Percentiles rank a stretch among this genome's conserved stretches.
Evolutionary conservation across 2,797 vertebrate species (phyloP).

Genomic region (Myripristis murdjan): DNA sequence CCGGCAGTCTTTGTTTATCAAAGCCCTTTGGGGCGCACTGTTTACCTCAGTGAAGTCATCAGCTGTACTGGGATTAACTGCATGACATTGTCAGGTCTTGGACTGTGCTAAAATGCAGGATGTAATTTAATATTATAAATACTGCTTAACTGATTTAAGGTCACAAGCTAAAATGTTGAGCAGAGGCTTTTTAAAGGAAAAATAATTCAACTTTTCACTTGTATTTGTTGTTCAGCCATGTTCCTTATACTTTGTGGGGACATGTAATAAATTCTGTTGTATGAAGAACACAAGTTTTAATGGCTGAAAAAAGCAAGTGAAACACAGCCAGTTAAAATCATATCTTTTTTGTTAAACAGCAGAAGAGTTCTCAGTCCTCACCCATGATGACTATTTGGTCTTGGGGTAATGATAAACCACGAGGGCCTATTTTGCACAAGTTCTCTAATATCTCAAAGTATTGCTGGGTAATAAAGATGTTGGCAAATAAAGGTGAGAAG

Average conservation of each 20-base stretch:
- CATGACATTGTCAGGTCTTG: not conserved
- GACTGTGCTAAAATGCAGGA: constrained; percentile 5
- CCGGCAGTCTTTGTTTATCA: constrained; percentile 14
- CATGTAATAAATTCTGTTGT: too few species aligned
- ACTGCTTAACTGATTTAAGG: not conserved
- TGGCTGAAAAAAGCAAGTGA: not conserved
- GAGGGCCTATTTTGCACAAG: constrained; percentile 62
- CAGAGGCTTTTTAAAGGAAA: not conserved
- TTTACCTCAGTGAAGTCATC: constrained; percentile 2
- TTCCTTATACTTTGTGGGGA: too few species aligned
- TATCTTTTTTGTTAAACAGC: constrained; percentile 41
- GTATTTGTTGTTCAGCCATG: too few species aligned
- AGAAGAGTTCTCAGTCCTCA: constrained; percentile 54
- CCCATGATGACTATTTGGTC: constrained; percentile 59
- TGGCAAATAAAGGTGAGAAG: constrained; percentile 36
- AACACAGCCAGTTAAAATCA: constrained; percentile 10
- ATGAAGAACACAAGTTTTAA: too few species aligned
- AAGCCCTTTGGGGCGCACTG: not conserved
- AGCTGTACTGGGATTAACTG: not conserved
- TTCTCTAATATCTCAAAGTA: constrained; percentile 57
- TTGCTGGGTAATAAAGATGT: constrained; percentile 58
- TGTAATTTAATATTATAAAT: not conserved
- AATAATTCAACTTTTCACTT: too few species aligned
- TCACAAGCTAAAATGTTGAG: not conserved
- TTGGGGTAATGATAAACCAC: constrained; percentile 76